Base-by-base conservation (phyloP, 2,797 vertebrate species). In the Liasis olivaceus region DNA sequence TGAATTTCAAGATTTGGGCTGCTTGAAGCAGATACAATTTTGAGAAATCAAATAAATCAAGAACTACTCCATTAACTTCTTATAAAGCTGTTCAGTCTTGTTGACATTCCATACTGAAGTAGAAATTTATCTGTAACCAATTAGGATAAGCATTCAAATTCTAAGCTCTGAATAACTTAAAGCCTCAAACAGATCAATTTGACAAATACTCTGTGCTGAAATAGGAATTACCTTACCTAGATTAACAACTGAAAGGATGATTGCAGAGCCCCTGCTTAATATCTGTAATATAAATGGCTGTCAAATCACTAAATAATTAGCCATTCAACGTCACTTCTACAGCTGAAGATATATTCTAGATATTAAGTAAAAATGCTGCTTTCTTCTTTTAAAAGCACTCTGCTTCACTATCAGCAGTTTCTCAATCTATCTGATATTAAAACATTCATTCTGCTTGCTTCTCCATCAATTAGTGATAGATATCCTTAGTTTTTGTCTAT, bases 91-190 rank as follows among this genome's bases (percentile, higher is more conserved):
- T 31, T 69, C 13, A 77, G 42, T 60, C 81, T 42, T 58, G 84
- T 84, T 93, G 85, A 59, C 69, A 59, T 88, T 92, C 62, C 54
- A 84, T 47, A 64, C 3, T 90, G 64, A 72, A 89, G 13, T 77
- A 87, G 14, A 66, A 56, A 54, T 85, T 60, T 72, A 42, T 31
- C 81, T 86, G 87, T 15, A 81, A 28, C 5, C 28, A 15, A 36
- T 31, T 31, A n/a, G 84, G 6, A 31, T 15, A 15, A 5, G 56
- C 7, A 36, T 31, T 64, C 15, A 91, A 89, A 92, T 58, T 11
- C 15, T 81, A 90, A 88, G 77, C 20, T 26, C 36, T 59, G 47
- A 81, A 64, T 90, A 90, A 93, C 85, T 63, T 24, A 24, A 77
- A 7, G n/a, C 22, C 22, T 85, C 36, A 47, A 85, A 85, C 36